Evolutionary conservation across 1,140 invertebrate species (phyloP).

Genomic region (Trachymyrmex cornetzi): DNA sequence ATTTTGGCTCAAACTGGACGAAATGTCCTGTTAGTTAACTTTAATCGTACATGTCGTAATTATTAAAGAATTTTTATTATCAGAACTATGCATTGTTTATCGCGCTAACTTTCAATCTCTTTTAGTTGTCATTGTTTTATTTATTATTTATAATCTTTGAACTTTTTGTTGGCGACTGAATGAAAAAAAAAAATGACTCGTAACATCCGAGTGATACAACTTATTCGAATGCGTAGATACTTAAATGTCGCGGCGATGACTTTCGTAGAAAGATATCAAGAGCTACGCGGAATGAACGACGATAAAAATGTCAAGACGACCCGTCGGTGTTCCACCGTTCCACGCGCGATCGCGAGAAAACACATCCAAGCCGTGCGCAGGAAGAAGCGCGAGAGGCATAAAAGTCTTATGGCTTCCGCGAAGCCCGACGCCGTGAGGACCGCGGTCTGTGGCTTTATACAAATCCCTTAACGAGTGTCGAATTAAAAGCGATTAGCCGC

Average conservation of each 20-base stretch:
- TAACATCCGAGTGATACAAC: neutral
- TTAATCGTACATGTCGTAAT: too few species aligned
- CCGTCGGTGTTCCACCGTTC: neutral
- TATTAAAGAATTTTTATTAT: too few species aligned
- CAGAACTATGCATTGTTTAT: too few species aligned
- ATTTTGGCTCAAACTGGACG: too few species aligned
- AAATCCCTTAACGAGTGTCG: constrained; percentile 53
- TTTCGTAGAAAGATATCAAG: constrained; percentile 31
- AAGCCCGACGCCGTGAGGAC: constrained; percentile 30
- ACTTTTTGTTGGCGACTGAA: neutral
- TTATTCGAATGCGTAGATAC: neutral
- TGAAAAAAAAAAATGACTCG: neutral
- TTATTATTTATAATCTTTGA: too few species aligned
- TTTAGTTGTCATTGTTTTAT: too few species aligned
- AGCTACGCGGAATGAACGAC: constrained; percentile 1
- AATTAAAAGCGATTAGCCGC: constrained; percentile 63
- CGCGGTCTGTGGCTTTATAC: constrained; percentile 45
- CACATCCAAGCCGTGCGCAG: neutral
- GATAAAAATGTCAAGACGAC: constrained; percentile 41
- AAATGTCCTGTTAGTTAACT: too few species aligned
- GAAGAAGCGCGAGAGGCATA: constrained; percentile 45
- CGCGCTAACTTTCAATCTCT: too few species aligned
- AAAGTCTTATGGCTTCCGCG: constrained; percentile 67
- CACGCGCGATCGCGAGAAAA: constrained; percentile 12
- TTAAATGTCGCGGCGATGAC: constrained; percentile 19